Evolutionary conservation across 2,888 invertebrate species (phyloP), one percentile per base, ranked within the genome.

Genomic region (Orthosia incerta): DNA sequence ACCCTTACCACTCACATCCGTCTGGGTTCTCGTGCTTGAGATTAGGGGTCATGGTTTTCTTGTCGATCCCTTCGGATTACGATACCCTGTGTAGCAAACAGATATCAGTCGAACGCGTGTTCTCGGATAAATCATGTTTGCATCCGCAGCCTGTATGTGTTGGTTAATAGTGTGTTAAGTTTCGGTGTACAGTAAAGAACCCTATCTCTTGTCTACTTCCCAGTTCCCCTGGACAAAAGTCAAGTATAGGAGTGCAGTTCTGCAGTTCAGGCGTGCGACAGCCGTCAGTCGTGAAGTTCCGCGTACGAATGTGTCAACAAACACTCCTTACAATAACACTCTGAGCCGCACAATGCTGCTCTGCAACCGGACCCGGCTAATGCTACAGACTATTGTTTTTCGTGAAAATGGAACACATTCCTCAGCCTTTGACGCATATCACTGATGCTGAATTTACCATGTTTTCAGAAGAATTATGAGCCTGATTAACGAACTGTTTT

Each of bases 291-390:
- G n/a, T 61, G 9, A 39, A 64, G 74, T 83, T 80, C 84, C 71
- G 50, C 51, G 83, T 71, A 79, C 65, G 63, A 13, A 60, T 61
- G 59, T 63, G 75, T 69, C 84, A 79, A 75, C 84, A 83, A 78
- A 26, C 75, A 50, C 26, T 11, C 46, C 50, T 83, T 75, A 61
- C 84, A 75, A 81, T 80, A 81, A 81, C 84, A 80, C 59, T 57
- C 26, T 50, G 83, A 67, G 51, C 70, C 48, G 68, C 51, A 81
- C 81, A 81, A 81, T 81, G 80, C 80, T 4, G 61, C 51, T n/a
- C 46, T 59, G 84, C 55, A 46, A 83, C 72, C 59, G 23, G 68
- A 69, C 48, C 65, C 31, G 45, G n/a, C 45, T n/a, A 50, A 55
- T 31, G 71, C 26, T 71, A 55, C 57, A 53, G 56, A 64, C 60